These are phyloP conservation scores for Hystrix brachyura DNA, from an alignment of 2,113 vertebrate species.

Conservation along the genomic window DNA sequence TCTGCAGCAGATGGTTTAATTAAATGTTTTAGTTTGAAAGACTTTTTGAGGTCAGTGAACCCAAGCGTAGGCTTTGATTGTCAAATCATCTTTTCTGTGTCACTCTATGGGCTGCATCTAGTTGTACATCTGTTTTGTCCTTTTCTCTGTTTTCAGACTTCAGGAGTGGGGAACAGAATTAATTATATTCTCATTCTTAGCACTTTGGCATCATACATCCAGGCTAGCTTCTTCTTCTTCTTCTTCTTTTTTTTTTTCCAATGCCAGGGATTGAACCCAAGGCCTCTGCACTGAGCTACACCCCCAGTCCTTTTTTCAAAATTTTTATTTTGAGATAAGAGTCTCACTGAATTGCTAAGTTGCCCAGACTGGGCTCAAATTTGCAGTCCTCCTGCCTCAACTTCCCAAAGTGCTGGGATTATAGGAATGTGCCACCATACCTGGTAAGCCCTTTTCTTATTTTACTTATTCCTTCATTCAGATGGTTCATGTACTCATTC, in stretches of 20 bases:
- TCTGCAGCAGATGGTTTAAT: slow-evolving; percentile 39
- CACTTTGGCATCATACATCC: background rate
- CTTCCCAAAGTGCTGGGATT: background rate
- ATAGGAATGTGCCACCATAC: background rate
- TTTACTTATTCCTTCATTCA: background rate
- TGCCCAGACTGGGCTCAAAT: background rate
- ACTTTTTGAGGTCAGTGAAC: slow-evolving; percentile 29
- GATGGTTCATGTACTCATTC: background rate
- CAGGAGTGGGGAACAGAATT: background rate
- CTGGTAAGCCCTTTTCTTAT: background rate
- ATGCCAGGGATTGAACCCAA: background rate
- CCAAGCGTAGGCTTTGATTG: background rate
- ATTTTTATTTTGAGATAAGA: background rate
- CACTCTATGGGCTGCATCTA: background rate
- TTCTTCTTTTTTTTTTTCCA: background rate
- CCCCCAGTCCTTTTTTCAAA: background rate
- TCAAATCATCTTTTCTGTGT: slow-evolving; percentile 2
- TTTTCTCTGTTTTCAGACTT: background rate
- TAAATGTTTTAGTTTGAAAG: slow-evolving; percentile 30
- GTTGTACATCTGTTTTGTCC: background rate
- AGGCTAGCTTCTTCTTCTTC: background rate
- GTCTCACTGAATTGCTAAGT: background rate
- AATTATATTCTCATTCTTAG: background rate
- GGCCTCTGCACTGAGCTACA: background rate
- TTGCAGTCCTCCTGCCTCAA: background rate